phyloP scores from a whole-genome alignment of 2,113 vertebrate species.

The Pseudonaja textilis region DNA sequence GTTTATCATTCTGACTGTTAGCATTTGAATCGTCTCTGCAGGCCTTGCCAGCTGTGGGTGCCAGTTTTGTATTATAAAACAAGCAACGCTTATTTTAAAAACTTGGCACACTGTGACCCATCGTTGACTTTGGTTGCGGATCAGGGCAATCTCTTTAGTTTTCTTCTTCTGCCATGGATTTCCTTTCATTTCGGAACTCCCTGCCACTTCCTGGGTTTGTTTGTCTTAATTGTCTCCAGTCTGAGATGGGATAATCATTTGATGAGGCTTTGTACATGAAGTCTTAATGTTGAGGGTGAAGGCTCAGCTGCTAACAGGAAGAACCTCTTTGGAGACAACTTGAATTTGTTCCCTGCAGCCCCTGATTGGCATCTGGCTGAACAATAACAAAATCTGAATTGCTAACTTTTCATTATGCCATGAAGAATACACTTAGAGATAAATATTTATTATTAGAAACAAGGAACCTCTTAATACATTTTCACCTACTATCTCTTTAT shows the following conservation, averaged over 20 bases:
- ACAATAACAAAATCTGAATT: slow-evolving; percentile 33
- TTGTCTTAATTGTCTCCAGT: slow-evolving; percentile 73
- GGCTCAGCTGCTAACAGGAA: slow-evolving; percentile 69
- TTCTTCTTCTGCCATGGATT: slow-evolving; percentile 69
- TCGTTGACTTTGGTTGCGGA: slow-evolving; percentile 64
- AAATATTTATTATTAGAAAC: slow-evolving; percentile 64
- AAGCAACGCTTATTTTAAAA: slow-evolving; percentile 64
- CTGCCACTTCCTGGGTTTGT: slow-evolving; percentile 81
- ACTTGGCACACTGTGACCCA: slow-evolving; percentile 59
- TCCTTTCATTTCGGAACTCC: slow-evolving; percentile 63
- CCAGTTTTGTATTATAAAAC: slow-evolving; percentile 73
- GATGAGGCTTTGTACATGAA: slow-evolving; percentile 54
- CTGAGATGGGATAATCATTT: slow-evolving; percentile 60
- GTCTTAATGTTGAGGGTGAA: slow-evolving; percentile 57
- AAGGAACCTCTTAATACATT: slow-evolving; percentile 41
- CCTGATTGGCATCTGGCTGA: slow-evolving; percentile 41
- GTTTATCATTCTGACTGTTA: slow-evolving; percentile 73
- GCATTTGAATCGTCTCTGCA: slow-evolving; percentile 71
- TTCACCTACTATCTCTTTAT: slow-evolving; percentile 47
- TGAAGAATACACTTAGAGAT: slow-evolving; percentile 52
- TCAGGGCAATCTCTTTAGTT: slow-evolving; percentile 65
- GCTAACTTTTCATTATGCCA: slow-evolving; percentile 45
- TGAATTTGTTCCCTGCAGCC: slow-evolving; percentile 53
- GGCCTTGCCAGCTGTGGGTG: slow-evolving; percentile 68
- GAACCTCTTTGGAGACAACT: slow-evolving; percentile 55